Evolutionary conservation across 2,797 vertebrate species (phyloP), one percentile per base, ranked within the genome.

Genomic region (Champsocephalus esox): DNA sequence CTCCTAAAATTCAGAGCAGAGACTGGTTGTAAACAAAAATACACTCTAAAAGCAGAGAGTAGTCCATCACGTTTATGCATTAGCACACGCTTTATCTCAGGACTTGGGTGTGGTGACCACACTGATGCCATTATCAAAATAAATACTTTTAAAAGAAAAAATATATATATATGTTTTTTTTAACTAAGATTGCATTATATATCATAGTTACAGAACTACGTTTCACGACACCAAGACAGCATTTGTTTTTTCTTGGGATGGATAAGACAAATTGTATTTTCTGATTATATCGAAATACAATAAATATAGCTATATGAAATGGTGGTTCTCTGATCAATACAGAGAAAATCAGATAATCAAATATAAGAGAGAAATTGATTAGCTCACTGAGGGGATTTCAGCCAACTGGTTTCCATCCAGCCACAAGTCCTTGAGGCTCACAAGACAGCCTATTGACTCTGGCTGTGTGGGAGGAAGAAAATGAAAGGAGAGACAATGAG

Each of bases 371-470:
- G 38, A 64, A 50, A 69, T 59, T 19, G 7, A 79, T 73, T 61
- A 65, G 66, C 92, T 94, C 95, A 99, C 98, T 92, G 94, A 92
- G 94, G 98, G 98, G 95, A 99, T 95, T 88, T 97, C 95, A 1
- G 92, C 87, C 87, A 99, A 93, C 66, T 99, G 97, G 94, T 99
- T 99, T 93, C 98, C 98, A 89, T 99, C 98, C 91, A 99, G 93
- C 98, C 98, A 99, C 91, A 99, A 93, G 91, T 99, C 97, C 93
- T 97, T 99, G 60, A 99, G 93, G 89, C 95, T 98, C 90, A 97
- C 92, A 91, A 99, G 97, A 94, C 96, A 93, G 86, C 98, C 98
- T 88, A 99, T 97, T 87, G 97, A 97, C 92, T 97, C 95, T 76
- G 98, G 98, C 98, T 99, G 66, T n/a, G 94, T 94, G 81, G 84